Evolutionary conservation across 1,140 invertebrate species (phyloP).

Genomic region (Camponotus vicinus): DNA sequence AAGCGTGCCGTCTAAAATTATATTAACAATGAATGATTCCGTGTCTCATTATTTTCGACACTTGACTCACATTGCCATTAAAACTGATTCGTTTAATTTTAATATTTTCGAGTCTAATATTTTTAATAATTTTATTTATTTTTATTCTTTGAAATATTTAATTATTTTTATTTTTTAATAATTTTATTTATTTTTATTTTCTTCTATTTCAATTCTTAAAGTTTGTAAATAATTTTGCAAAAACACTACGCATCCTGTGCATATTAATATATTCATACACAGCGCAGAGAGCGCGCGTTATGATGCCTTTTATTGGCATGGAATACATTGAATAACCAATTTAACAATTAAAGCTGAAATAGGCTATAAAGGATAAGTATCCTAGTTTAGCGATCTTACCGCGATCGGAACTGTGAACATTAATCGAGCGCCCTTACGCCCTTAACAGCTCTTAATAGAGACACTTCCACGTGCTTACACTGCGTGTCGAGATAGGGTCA

Average conservation of each 20-base stretch:
- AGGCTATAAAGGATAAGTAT: constrained; percentile 25
- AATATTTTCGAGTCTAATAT: too few species aligned
- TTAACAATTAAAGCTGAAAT: constrained; percentile 1
- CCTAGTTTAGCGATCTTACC: constrained; percentile 29
- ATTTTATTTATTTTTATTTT: background rate
- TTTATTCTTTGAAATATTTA: background rate
- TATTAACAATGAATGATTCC: too few species aligned
- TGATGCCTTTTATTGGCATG: background rate
- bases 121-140: background rate
- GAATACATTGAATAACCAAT: constrained; percentile 11
- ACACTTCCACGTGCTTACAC: constrained; percentile 24
- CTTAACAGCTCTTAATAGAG: constrained; percentile 62
- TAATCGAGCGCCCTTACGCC: constrained; percentile 47
- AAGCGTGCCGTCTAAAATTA: too few species aligned
- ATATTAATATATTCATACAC: background rate
- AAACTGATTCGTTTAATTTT: too few species aligned
- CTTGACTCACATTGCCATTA: too few species aligned
- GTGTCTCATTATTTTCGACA: too few species aligned
- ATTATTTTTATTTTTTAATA: too few species aligned
- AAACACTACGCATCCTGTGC: background rate
- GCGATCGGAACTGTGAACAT: background rate
- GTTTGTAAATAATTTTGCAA: background rate
- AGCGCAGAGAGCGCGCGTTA: background rate
- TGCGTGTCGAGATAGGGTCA: constrained; percentile 32
- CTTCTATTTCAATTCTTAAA: background rate